Base-by-base conservation (phyloP, 2,888 invertebrate species). In the Listrodromus nycthemerus region DNA sequence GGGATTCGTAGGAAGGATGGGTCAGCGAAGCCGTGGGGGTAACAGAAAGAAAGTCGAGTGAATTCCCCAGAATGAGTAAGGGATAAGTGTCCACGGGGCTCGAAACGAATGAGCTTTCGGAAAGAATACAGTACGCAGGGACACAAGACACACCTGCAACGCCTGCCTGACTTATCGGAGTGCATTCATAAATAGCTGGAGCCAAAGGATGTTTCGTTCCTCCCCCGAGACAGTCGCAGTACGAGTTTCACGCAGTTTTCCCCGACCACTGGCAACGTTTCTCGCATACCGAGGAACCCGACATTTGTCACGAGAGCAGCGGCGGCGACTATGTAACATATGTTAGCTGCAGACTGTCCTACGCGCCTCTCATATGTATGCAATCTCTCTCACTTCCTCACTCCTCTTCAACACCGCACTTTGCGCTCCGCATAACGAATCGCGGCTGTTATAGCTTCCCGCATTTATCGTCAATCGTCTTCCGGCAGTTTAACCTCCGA, bases 291-390 rank as follows among this genome's bases (percentile, higher is more conserved):
- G 83, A 87, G 84, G 84, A 78, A 79, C 85, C 86, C 87, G 87
- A 88, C 89, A 91, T 91, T 91, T 91, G 89, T 90, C 90, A 91
- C 86, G 86, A 82, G 86, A 89, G 88, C 88, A 86, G 85, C 37
- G 52, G 21, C 30, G 30, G 48, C 48, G 69, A 52, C 69, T 65
- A 4, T 27, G 21, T 74, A 74, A 80, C 66, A 55, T 65, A 65
- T 71, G 63, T 65, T 41, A 24, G 13, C 58, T 19, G 21, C 33
- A 50, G 21, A 19, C 61, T 50, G 33, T 19, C 21, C 45, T 37
- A 21, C 67, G 45, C 66, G 55, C 66, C 52, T 77, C 67, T 71
- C 71, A 21, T 67, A 45, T 77, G 45, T 61, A 66, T 27, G 65
- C 77, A 61, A 74, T 74, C 74, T 65, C 50, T 50, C 74, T 74